These are phyloP conservation scores for Chaitophorus viminalis DNA, from an alignment of 2,888 invertebrate genomes.

Conservation along the genomic window DNA sequence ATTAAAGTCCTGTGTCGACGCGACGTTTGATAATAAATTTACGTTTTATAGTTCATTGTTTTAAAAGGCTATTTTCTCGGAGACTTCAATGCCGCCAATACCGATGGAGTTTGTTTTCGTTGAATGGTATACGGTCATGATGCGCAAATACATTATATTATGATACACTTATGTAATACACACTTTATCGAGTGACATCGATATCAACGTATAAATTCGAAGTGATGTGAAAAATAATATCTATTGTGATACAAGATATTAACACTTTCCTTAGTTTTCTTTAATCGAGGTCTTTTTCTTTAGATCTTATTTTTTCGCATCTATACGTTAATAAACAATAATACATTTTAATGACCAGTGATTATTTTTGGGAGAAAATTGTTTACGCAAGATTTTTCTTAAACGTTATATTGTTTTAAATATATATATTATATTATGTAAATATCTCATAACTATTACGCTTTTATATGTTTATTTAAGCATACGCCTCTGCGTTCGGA, in stretches of 20 bases:
- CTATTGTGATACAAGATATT: neutral
- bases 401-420: slow-evolving; percentile 6
- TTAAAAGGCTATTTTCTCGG: slow-evolving; percentile 30
- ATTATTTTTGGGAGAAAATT: neutral
- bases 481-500: neutral
- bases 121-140: slow-evolving; percentile 18
- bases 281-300: neutral
- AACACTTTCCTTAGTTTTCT: neutral
- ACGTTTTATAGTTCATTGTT: slow-evolving; percentile 41
- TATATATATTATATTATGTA: neutral
- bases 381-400: neutral
- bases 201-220: neutral
- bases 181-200: neutral
- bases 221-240: neutral
- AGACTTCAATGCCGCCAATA: neutral
- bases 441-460: neutral
- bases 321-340: neutral
- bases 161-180: neutral
- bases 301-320: neutral
- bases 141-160: neutral
- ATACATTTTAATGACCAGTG: neutral
- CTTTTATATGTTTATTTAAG: too few species aligned
- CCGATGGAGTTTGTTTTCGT: slow-evolving; percentile 6
- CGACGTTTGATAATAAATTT: slow-evolving; percentile 1
- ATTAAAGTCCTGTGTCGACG: neutral